Base-by-base conservation (phyloP, 2,888 invertebrate genomes). In the Tachina grossa region DNA sequence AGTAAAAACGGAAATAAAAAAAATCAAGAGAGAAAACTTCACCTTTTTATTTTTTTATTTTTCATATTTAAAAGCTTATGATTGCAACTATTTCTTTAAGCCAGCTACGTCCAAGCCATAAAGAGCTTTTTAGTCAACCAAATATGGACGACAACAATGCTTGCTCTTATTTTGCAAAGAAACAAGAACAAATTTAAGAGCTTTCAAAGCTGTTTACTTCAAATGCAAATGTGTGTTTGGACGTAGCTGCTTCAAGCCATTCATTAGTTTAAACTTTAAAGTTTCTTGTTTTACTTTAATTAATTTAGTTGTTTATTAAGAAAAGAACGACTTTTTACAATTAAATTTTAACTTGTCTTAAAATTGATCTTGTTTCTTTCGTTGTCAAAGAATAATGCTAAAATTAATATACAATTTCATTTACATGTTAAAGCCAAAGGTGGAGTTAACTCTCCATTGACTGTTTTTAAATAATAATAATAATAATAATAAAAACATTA, bases 361-460 rank as follows among this genome's bases (percentile, higher is more conserved):
- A 59, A 81, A 55, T 83, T 51, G 19, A 39, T 87, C 87, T 87
- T 31, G 22, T 47, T 39, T 47, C 69, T 69, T 74, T 59, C 63
- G 63, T 39, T 53, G n/a, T 51, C 16, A 66, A 51, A 51, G 14
- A 47, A 49, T 49, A 49, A n/a, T 39, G 49, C 31, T 66, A 8
- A 39, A 66, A 66, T 75, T 76, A n/a, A 41, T 51, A 19, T 68
- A 61, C 10, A 71, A 41, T 71, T 83, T 63, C 10, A 66, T 41
- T 41, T 47, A 75, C 10, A 39, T 76, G 75, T 77, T 78, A 59
- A 87, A 88, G 88, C 88, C 88, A 90, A 92, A 93, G 93, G 93
- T 92, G 92, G 92, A 93, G 92, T 93, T 93, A 91, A 88, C 93
- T 92, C 92, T 92, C 93, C 92, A 91, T 88, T 87, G 88, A 87